Evolutionary conservation across 2,888 invertebrate genomes (phyloP).

Genomic region (Pammene aurita): DNA sequence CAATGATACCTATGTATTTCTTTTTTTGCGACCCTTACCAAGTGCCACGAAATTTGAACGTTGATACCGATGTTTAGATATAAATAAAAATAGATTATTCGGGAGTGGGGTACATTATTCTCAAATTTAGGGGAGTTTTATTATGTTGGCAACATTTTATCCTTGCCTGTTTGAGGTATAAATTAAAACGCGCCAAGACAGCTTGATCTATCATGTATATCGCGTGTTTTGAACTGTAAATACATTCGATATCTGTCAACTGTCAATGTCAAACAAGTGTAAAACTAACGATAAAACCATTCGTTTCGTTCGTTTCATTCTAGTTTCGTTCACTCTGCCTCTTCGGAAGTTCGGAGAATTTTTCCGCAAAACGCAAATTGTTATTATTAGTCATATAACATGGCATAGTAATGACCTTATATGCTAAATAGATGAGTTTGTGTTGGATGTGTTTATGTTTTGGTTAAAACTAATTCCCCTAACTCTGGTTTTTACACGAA

Average conservation of each 20-base stretch:
- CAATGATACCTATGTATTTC: too few species aligned
- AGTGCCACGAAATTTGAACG: too few species aligned
- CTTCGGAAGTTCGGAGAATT: constrained; percentile 1
- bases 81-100: neutral
- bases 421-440: constrained; percentile 12
- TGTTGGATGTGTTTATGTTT: constrained; percentile 23
- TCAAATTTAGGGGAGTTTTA: neutral
- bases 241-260: neutral
- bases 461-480: constrained; percentile 34
- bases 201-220: neutral
- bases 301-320: constrained; percentile 7
- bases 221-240: neutral
- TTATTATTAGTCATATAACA: constrained; percentile 13
- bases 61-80: too few species aligned
- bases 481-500: constrained; percentile 24
- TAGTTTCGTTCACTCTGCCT: constrained; percentile 1
- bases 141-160: constrained; percentile 8
- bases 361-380: constrained; percentile 28
- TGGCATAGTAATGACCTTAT: neutral
- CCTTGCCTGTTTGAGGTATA: neutral
- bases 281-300: constrained; percentile 1
- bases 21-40: too few species aligned
- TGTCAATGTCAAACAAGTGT: constrained; percentile 27
- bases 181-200: neutral
- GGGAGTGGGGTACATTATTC: neutral